These are phyloP conservation scores for Tupiocoris notatus DNA, from an alignment of 2,888 invertebrate species.

Conservation along the genomic window DNA sequence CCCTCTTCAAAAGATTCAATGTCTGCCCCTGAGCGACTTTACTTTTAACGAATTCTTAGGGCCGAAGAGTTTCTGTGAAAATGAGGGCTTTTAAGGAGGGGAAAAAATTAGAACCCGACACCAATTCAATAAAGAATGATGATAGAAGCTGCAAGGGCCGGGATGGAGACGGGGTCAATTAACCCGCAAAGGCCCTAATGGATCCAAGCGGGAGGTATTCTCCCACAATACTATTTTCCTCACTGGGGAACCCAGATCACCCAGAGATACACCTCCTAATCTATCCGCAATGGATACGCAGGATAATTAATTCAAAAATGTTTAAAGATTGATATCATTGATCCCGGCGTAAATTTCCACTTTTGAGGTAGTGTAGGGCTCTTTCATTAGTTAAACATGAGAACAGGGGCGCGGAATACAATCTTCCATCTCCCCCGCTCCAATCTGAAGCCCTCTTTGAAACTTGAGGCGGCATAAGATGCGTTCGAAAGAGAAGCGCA, in stretches of 20 bases:
- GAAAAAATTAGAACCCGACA: conserved; percentile 18
- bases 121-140: conserved; percentile 35
- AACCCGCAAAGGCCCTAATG: conserved; percentile 25
- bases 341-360: neutral
- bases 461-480: neutral
- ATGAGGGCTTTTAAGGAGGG: neutral
- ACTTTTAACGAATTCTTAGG: neutral
- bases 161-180: conserved; percentile 17
- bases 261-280: neutral
- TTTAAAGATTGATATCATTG: too few relatives aligned
- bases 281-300: too few relatives aligned
- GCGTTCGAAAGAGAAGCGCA: too few relatives aligned
- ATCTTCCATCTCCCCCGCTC: neutral
- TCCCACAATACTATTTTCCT: neutral
- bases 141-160: conserved; percentile 7
- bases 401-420: neutral
- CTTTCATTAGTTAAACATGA: too few relatives aligned
- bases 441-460: neutral
- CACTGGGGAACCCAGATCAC: neutral
- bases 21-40: neutral
- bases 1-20: neutral
- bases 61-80: neutral
- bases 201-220: neutral
- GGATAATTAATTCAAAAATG: too few relatives aligned
- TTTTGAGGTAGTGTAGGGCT: too few relatives aligned